phyloP scores from a whole-genome alignment of 1,140 invertebrate genomes.

The Harlomillsia oculata region DNA sequence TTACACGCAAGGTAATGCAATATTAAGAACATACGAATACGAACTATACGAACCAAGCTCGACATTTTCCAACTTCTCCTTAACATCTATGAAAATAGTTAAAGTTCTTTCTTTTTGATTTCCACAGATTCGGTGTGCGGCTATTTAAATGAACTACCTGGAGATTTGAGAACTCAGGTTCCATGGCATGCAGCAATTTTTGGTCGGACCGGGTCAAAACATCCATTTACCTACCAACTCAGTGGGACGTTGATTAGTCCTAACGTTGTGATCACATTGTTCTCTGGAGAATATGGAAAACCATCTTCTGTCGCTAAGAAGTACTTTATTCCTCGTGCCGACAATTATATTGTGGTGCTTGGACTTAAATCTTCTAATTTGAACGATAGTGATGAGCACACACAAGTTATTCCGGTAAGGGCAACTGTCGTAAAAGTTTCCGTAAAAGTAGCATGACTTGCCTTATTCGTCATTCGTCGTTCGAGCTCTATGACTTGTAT shows the following conservation, averaged over 20 bases:
- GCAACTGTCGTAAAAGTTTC: no score
- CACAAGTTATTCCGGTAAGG: slow-evolving; percentile 11
- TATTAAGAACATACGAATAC: no score
- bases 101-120: background rate
- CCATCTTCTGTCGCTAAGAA: background rate
- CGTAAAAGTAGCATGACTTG: no score
- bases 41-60: no score
- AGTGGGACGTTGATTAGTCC: slow-evolving; percentile 11
- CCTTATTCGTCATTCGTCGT: no score
- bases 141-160: slow-evolving; percentile 3
- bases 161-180: slow-evolving; percentile 8
- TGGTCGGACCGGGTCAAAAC: background rate
- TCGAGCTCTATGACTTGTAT: no score
- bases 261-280: background rate
- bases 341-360: slow-evolving; percentile 11
- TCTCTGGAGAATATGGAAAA: slow-evolving; percentile 8
- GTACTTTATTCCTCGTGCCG: slow-evolving; percentile 9
- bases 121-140: slow-evolving; percentile 8
- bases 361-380: slow-evolving; percentile 4
- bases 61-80: no score
- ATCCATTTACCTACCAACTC: background rate
- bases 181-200: slow-evolving; percentile 15
- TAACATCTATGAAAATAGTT: no score
- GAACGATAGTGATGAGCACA: background rate
- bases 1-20: no score